A percentile compares a stretch with the other conserved stretches of the same genome.
These are phyloP conservation scores for Tribolium freemani DNA, from an alignment of 2,888 invertebrate genomes.

Conservation along the genomic window DNA sequence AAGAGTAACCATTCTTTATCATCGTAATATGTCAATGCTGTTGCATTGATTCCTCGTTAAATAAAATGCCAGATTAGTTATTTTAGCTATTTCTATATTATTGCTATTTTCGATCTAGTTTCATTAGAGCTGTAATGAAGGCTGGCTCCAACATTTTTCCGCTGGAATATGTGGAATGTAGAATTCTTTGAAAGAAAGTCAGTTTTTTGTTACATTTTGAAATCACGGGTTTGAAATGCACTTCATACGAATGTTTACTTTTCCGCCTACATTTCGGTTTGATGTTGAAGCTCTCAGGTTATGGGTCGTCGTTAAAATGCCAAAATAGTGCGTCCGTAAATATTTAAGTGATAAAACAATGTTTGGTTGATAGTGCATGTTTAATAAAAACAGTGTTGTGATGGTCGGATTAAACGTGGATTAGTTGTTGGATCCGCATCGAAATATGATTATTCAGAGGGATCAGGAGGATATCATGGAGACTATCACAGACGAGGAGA, in stretches of 20 bases:
- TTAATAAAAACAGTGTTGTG: constrained; percentile 20
- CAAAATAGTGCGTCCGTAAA: constrained; percentile 11
- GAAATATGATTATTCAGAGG: constrained; percentile 52
- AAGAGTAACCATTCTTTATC: neutral
- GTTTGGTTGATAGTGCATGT: neutral
- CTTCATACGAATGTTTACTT: neutral
- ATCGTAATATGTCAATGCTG: neutral
- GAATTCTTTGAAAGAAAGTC: neutral
- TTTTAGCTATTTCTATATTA: neutral
- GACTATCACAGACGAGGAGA: constrained; percentile 45
- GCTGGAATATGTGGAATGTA: neutral
- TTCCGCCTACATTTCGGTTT: neutral
- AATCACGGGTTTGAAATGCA: neutral
- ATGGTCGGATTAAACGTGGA: constrained; percentile 9
- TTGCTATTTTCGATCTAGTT: neutral
- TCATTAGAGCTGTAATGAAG: neutral
- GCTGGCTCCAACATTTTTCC: neutral
- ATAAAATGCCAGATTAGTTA: neutral
- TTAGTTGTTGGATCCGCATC: neutral
- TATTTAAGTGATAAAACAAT: constrained; percentile 28
- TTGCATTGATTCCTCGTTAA: neutral
- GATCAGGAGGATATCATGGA: constrained; percentile 52
- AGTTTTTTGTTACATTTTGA: neutral
- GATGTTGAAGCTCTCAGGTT: neutral
- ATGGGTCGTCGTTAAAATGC: constrained; percentile 3